Evolutionary conservation across 2,797 vertebrate species (phyloP).

Genomic region (Takifugu ocellatus): DNA sequence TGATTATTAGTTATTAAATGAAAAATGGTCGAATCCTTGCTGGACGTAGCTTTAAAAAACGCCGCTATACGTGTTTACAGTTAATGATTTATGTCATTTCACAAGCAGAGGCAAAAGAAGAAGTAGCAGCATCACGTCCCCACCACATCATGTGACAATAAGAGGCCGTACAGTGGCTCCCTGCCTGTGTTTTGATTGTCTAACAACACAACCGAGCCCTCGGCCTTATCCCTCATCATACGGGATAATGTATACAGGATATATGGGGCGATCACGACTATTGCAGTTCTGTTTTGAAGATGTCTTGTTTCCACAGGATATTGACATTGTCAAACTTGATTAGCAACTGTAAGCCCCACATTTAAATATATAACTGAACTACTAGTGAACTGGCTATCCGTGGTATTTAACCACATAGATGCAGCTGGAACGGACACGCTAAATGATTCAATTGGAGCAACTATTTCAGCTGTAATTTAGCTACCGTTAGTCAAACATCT

Average conservation of each 20-base stretch:
- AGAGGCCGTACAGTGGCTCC: slow-evolving; percentile 38
- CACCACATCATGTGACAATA: slow-evolving; percentile 62
- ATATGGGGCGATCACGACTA: too few species aligned
- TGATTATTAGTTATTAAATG: neutral
- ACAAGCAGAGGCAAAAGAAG: slow-evolving; percentile 17
- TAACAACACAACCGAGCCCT: slow-evolving; percentile 5
- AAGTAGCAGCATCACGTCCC: slow-evolving; percentile 25
- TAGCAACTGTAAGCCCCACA: neutral
- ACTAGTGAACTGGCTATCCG: neutral
- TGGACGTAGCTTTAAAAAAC: too few species aligned
- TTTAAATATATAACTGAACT: neutral
- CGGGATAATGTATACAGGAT: neutral
- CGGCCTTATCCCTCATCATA: neutral
- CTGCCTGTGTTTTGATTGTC: neutral
- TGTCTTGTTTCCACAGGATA: neutral
- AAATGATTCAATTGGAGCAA: too few species aligned
- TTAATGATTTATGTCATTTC: slow-evolving; percentile 23
- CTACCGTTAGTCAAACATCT: slow-evolving; percentile 12
- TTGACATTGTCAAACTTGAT: neutral
- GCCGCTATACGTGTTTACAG: too few species aligned
- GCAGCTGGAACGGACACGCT: neutral
- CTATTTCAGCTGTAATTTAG: neutral
- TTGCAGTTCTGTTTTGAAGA: rapidly evolving
- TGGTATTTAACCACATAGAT: neutral
- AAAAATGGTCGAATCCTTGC: too few species aligned